Percentiles rank a stretch among this genome's conserved stretches.
phyloP scores from a whole-genome alignment of 2,797 vertebrate genomes.

The Sebastes oblongus region DNA sequence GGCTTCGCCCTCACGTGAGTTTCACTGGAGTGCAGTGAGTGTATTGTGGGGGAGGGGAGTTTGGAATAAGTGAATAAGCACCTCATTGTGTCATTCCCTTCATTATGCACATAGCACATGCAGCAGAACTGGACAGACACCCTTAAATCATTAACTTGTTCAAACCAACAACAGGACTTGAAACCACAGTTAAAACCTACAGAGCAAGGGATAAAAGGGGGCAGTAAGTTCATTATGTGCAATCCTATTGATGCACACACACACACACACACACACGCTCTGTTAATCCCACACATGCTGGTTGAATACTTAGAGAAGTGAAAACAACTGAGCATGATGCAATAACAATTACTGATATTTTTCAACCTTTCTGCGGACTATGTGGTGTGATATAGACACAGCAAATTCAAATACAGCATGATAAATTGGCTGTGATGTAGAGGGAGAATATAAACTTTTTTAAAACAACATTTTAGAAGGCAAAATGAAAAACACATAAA shows the following conservation, averaged over 20 bases:
- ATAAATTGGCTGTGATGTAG: background rate
- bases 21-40: slow-evolving; percentile 56
- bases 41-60: slow-evolving; percentile 57
- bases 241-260: slow-evolving; percentile 58
- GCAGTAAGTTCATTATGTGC: slow-evolving; percentile 60
- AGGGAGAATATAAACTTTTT: background rate
- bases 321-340: slow-evolving; percentile 26
- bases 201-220: slow-evolving; percentile 42
- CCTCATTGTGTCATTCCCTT: slow-evolving; percentile 52
- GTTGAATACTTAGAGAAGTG: slow-evolving; percentile 25
- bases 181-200: slow-evolving; percentile 43
- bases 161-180: slow-evolving; percentile 33
- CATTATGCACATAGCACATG: background rate
- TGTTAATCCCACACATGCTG: slow-evolving; percentile 49
- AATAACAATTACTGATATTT: slow-evolving; percentile 1
- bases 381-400: background rate
- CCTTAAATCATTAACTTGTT: slow-evolving; percentile 49
- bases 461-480: background rate
- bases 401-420: background rate
- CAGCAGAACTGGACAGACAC: slow-evolving; percentile 28
- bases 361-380: background rate
- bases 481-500: background rate
- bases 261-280: slow-evolving; percentile 19
- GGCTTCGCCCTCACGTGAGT: slow-evolving; percentile 57
- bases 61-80: slow-evolving; percentile 68